Percentiles rank a stretch among this genome's conserved stretches.
Evolutionary conservation across 1,140 invertebrate genomes (phyloP).

Genomic region (Ditylenchus dipsaci): DNA sequence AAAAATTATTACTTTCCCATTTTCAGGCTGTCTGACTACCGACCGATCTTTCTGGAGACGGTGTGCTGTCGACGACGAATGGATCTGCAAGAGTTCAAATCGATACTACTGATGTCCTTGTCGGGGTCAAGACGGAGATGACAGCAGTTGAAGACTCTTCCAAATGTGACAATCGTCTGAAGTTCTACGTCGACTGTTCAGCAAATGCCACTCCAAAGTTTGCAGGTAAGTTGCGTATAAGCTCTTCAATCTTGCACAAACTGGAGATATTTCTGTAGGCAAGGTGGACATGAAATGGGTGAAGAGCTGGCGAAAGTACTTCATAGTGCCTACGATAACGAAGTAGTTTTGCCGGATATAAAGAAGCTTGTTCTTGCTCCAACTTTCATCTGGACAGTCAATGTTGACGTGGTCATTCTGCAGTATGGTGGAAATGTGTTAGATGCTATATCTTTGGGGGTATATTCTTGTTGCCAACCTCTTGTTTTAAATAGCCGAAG

Average conservation of each 20-base stretch:
- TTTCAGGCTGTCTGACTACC: conserved; percentile 24
- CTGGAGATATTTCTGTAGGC: conserved; percentile 9
- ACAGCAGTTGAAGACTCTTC: conserved; percentile 14
- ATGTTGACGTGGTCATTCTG: conserved; percentile 28
- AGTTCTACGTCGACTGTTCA: conserved; percentile 29
- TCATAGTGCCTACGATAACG: conserved; percentile 24
- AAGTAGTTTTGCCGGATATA: conserved; percentile 15
- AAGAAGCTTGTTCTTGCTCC: conserved; percentile 10
- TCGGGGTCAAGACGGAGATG: conserved; percentile 32
- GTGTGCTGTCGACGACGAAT: conserved; percentile 22
- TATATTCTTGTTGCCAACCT: neutral
- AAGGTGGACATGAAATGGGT: conserved; percentile 22
- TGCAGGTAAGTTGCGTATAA: conserved; percentile 1
- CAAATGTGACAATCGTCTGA: conserved; percentile 12
- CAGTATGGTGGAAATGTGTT: conserved; percentile 33
- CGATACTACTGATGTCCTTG: conserved; percentile 26
- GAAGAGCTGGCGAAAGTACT: conserved; percentile 25
- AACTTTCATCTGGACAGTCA: conserved; percentile 24
- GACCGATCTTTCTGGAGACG: conserved; percentile 26
- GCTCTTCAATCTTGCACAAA: no score
- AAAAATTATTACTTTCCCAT: no score
- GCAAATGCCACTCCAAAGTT: conserved; percentile 27
- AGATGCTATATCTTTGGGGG: conserved; percentile 28
- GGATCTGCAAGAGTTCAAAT: conserved; percentile 30
- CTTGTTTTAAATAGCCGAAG: neutral